Percentiles rank a stretch among this genome's conserved stretches.
phyloP scores from a whole-genome alignment of 2,888 invertebrate genomes.

The Drosophila lacicola region DNA sequence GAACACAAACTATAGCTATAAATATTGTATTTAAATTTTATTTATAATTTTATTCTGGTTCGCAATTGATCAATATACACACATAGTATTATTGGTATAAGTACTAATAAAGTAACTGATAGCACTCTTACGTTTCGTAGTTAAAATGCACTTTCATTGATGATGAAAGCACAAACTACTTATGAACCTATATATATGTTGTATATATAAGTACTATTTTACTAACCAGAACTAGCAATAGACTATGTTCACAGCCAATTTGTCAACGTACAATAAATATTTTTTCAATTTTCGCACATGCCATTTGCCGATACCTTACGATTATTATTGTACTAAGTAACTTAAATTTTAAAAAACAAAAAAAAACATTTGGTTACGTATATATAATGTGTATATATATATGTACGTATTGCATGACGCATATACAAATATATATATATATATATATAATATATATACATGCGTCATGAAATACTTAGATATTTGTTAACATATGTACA shows the following conservation, averaged over 20 bases:
- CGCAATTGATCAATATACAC: slow-evolving; percentile 20
- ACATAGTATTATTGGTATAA: slow-evolving; percentile 16
- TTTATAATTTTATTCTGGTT: slow-evolving; percentile 18
- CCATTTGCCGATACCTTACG: slow-evolving; percentile 36
- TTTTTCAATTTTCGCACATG: slow-evolving; percentile 50
- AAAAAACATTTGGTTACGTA: not conserved
- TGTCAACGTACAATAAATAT: slow-evolving; percentile 56
- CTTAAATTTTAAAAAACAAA: slow-evolving; percentile 5
- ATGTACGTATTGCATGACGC: no score
- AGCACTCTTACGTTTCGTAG: slow-evolving; percentile 41
- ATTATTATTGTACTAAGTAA: slow-evolving; percentile 62
- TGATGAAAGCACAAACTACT: not conserved
- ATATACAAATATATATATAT: no score
- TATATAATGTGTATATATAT: no score
- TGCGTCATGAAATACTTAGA: no score
- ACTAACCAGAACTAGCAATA: slow-evolving; percentile 44
- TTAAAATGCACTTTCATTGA: slow-evolving; percentile 16
- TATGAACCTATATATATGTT: not conserved
- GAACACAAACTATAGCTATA: no score
- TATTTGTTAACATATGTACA: no score
- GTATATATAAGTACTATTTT: slow-evolving; percentile 4
- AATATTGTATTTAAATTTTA: slow-evolving; percentile 26
- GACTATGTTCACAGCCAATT: slow-evolving; percentile 72
- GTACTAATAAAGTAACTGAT: slow-evolving; percentile 27
- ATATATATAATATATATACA: no score